Percentiles rank a stretch among this genome's conserved stretches.
phyloP scores from a whole-genome alignment of 2,797 vertebrate species.

The Poecile montanus region DNA sequence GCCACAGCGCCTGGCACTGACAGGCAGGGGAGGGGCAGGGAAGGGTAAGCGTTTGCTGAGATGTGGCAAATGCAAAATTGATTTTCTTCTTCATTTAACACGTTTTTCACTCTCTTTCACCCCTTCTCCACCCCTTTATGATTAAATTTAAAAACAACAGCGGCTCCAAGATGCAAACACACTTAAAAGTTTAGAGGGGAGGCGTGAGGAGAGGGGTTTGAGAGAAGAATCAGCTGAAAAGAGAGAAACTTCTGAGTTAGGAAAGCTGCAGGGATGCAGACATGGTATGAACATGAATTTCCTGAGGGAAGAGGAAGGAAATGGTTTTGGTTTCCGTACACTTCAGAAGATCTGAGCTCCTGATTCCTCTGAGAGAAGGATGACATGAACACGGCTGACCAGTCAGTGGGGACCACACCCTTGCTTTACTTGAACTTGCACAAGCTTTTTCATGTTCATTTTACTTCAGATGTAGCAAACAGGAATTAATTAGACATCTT shows the following conservation, averaged over 20 bases:
- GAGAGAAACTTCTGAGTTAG: background rate
- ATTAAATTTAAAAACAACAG: conserved; percentile 46
- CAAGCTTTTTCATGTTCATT: background rate
- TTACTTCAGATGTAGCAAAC: background rate
- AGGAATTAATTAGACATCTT: background rate
- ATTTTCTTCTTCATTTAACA: conserved; percentile 71
- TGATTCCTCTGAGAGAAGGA: background rate
- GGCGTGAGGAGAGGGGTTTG: background rate
- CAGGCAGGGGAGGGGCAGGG: conserved; percentile 44
- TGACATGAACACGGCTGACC: accelerated
- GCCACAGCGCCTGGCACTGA: background rate
- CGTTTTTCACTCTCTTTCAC: background rate
- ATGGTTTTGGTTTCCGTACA: background rate
- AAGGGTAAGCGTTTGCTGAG: conserved; percentile 53
- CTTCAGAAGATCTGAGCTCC: background rate
- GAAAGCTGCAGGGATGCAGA: background rate
- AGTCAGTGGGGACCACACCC: accelerated
- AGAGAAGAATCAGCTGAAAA: background rate
- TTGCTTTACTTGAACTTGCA: background rate
- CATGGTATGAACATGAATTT: background rate
- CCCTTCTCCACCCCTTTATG: conserved; percentile 37
- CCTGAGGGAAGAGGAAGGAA: background rate
- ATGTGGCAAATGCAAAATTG: conserved; percentile 64
- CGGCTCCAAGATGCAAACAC: background rate
- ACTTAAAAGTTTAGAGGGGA: background rate